Percentiles rank a stretch among this genome's conserved stretches.
Conservation (phyloP, 2,797 vertebrate genomes). For the Coreius guichenoti region DNA sequence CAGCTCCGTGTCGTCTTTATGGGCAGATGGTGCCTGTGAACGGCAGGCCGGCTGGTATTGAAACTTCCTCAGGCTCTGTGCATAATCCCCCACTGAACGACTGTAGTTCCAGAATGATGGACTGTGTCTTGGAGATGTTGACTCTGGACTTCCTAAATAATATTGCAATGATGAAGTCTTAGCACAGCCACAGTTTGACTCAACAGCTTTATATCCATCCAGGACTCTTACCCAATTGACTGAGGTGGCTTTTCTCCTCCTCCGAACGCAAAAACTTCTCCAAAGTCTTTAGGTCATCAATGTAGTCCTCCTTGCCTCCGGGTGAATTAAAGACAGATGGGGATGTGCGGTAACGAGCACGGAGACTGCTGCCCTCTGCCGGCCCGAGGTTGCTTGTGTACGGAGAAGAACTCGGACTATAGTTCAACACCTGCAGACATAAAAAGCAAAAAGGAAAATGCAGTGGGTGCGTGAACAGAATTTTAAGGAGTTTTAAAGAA, state of each 20-base stretch:
- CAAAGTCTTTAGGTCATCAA: slow-evolving; percentile 88
- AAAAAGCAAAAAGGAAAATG: neutral
- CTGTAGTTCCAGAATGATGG: slow-evolving; percentile 96
- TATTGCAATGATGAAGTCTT: neutral
- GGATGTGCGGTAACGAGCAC: slow-evolving; percentile 89
- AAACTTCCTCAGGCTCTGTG: slow-evolving; percentile 93
- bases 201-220: neutral
- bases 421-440: slow-evolving; percentile 80
- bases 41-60: slow-evolving; percentile 94
- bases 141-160: slow-evolving; percentile 88
- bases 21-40: slow-evolving; percentile 91
- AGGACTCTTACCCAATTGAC: slow-evolving; percentile 83
- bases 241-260: slow-evolving; percentile 91
- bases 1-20: slow-evolving; percentile 94
- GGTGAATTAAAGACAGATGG: slow-evolving; percentile 88
- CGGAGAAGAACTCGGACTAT: slow-evolving; percentile 78
- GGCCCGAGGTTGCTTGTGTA: slow-evolving; percentile 83
- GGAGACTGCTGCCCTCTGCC: slow-evolving; percentile 80
- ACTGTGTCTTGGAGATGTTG: slow-evolving; percentile 87
- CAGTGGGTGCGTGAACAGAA: neutral
- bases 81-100: slow-evolving; percentile 88
- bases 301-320: slow-evolving; percentile 89
- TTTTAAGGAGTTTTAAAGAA: neutral
- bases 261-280: slow-evolving; percentile 89
- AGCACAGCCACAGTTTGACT: neutral